Base-by-base conservation (phyloP, 1,140 invertebrate species). In the Cotesia glomerata region DNA sequence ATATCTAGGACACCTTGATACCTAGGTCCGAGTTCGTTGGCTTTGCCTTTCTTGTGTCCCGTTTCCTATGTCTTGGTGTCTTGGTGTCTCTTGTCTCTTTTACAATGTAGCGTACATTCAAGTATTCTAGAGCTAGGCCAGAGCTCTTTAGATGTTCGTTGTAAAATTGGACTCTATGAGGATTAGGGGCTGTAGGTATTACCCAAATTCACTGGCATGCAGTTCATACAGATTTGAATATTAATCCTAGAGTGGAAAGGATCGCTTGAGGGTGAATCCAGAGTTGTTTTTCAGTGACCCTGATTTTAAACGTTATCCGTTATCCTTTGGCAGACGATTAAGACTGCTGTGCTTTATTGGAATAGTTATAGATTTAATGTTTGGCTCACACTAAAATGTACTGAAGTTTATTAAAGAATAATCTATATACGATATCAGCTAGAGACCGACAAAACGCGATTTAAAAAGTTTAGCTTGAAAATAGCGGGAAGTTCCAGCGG, bases 201-300 rank as follows among this genome's bases (percentile, higher is more conserved):
- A 18, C 14, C 52, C 13, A 3, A 54, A 54, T 54, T 14, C 65
- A n/a, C 51, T 35, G 58, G 73, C 66, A 74, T 71, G 65, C 58
- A 61, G 69, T 79, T 79, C 71, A 77, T 79, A 79, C 78, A 76
- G 81, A 84, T 84, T 84, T 83, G 83, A 84, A 84, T 84, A 84
- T 84, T 84, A 84, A 84, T 84, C 83, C 76, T 73, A 74, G 79
- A 74, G 68, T 65, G 65, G 36, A 36, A 67, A 68, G 76, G 78
- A 79, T 74, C 71, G 77, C 76, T 73, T 72, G 59, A 32, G 79
- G 80, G 81, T 79, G 79, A 79, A 69, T 69, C 58, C 62, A 72
- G 63, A 76, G 74, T 75, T 71, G 78, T 52, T 49, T 13, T 7
- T 49, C 70, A 76, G 26, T 71, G 70, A 74, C 72, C 71, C 71